Evolutionary conservation across 1,140 invertebrate species (phyloP), one percentile per base, ranked within the genome.

Genomic region (Ladona fulva): DNA sequence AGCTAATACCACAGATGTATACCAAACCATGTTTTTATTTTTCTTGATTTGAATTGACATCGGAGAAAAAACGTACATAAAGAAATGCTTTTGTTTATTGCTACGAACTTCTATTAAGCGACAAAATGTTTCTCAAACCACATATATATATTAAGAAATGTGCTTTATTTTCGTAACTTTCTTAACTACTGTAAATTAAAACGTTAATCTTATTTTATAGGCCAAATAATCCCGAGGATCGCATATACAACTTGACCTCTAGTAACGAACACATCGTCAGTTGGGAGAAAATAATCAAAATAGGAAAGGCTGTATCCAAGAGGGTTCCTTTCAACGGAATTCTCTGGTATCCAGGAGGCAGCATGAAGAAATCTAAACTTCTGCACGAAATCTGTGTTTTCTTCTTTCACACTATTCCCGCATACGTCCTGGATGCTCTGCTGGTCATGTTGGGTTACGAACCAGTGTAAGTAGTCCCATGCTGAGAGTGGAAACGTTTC

Each of bases 331-430:
- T 95, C 0, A 95, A 94, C 80, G 90, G 90, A 10, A 90, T 93
- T 0, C 90, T 91, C n/a, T 95, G 93, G 93, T 95, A 95, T 85
- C 95, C 95, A 0, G 93, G 93, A 42, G 94, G 94, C 6, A 93
- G 91, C 0, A 95, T 97, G 92, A 96, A 95, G 82, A 91, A 89
- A 78, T 92, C 90, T 25, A 88, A 90, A 80, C 82, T 92, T 0
- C 82, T 91, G 75, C 94, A 97, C 82, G 91, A 91, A 79, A 89
- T 96, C 59, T 94, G 92, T 82, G 90, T 94, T 76, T 83, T 95
- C 7, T 86, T 96, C 25, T 94, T 95, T 83, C 95, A 97, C 82
- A 91, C 92, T 86, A 84, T 97, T 66, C 95, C 95, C 0, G 95
- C 95, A 14, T 88, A 95, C 52, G 83, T 96, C 77, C 87, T 96